Evolutionary conservation across 2,888 invertebrate genomes (phyloP).

Genomic region (Drosophila paramelanica): DNA sequence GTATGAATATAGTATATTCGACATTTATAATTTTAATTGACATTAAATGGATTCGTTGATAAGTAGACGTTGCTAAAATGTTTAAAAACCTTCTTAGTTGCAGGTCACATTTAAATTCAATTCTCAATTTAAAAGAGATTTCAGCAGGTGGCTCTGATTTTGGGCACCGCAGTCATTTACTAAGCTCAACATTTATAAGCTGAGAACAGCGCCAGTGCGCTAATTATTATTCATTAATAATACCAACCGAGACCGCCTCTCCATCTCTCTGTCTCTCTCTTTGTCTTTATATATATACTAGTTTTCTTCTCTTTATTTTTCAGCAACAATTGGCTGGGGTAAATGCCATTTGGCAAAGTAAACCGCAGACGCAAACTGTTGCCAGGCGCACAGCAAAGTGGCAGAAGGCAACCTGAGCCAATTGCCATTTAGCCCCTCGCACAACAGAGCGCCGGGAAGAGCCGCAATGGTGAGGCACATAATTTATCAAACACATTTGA

Average conservation of each 20-base stretch:
- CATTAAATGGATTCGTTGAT: not conserved
- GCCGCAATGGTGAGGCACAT: slow-evolving; percentile 36
- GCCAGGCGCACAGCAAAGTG: not conserved
- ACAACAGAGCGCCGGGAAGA: not conserved
- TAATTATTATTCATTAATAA: slow-evolving; percentile 61
- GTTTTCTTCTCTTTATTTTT: slow-evolving; percentile 19
- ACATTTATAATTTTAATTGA: not conserved
- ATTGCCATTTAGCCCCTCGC: slow-evolving; percentile 24
- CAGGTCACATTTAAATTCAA: not conserved
- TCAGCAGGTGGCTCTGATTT: slow-evolving; percentile 9
- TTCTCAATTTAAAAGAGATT: slow-evolving; percentile 2
- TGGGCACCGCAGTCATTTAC: not conserved
- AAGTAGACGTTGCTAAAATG: no score
- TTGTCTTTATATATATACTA: not conserved
- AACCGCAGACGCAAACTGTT: slow-evolving; percentile 3
- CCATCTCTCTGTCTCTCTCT: not conserved
- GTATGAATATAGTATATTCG: no score
- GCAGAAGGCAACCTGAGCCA: slow-evolving; percentile 29
- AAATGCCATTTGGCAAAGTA: not conserved
- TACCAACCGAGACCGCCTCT: slow-evolving; percentile 12
- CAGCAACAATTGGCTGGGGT: slow-evolving; percentile 44
- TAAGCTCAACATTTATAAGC: slow-evolving; percentile 4
- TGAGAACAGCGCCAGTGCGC: slow-evolving; percentile 1
- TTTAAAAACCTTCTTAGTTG: not conserved
- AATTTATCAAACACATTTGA: slow-evolving; percentile 71